Evolutionary conservation across 2,113 vertebrate genomes (phyloP).

Genomic region (chimpanzee (Pan troglodytes)): DNA sequence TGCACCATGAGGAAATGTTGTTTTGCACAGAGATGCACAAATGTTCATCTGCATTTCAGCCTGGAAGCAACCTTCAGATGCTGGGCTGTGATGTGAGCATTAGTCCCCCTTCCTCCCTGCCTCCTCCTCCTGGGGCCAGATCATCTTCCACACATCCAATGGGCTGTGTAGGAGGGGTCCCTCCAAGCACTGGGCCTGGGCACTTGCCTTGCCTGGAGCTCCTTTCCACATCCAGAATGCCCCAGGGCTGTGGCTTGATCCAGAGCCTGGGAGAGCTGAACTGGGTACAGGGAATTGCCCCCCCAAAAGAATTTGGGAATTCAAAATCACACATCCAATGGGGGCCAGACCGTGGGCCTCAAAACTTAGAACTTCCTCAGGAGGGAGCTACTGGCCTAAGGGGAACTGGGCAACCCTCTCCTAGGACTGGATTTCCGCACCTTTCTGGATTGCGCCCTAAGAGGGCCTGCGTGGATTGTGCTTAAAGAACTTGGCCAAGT

Average conservation of each 20-base stretch:
- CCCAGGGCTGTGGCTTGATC: not conserved
- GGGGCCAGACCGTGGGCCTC: not conserved
- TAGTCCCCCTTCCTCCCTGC: not conserved
- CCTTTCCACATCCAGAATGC: not conserved
- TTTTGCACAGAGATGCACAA: constrained; percentile 69
- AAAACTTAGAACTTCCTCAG: not conserved
- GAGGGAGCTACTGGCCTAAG: not conserved
- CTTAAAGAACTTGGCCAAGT: not conserved
- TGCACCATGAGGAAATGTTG: constrained; percentile 79
- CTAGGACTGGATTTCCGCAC: not conserved
- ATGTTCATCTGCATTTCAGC: constrained; percentile 63
- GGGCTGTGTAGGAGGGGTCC: not conserved
- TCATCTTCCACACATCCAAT: not conserved
- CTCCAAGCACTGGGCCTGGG: not conserved
- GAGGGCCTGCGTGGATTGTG: not conserved
- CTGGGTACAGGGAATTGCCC: not conserved
- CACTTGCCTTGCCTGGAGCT: not conserved
- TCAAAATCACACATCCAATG: not conserved
- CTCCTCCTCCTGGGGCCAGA: not conserved
- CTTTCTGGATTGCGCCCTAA: not conserved
- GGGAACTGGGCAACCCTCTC: not conserved
- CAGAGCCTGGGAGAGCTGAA: not conserved
- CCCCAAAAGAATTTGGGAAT: not conserved
- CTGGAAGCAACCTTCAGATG: constrained; percentile 66
- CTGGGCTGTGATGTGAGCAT: not conserved